Conservation (phyloP, 2,888 invertebrate species). For the Argyresthia albistria region DNA sequence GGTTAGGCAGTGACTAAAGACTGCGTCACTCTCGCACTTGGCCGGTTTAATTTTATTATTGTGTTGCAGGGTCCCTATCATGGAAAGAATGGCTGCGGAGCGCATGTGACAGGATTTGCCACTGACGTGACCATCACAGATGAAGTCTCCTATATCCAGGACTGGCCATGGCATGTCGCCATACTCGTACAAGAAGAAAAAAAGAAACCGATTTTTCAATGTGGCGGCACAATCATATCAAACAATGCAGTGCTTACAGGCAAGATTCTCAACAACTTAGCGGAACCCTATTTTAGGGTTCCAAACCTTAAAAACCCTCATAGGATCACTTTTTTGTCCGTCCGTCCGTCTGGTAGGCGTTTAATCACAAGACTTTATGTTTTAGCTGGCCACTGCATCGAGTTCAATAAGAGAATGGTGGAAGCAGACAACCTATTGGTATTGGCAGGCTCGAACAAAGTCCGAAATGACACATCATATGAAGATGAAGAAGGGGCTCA, state of each 20-base stretch:
- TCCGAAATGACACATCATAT: neutral
- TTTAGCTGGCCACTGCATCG: neutral
- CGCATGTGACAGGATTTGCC: slow-evolving; percentile 42
- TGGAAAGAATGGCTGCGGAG: slow-evolving; percentile 19
- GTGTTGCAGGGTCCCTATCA: too few species aligned
- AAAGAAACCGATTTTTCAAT: slow-evolving; percentile 29
- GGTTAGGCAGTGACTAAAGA: too few species aligned
- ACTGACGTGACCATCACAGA: slow-evolving; percentile 42
- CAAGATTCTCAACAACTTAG: slow-evolving; percentile 11
- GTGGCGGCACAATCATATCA: slow-evolving; percentile 55
- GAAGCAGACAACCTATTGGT: neutral
- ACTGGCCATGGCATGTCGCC: slow-evolving; percentile 65
- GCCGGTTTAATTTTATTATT: too few species aligned
- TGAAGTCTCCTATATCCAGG: slow-evolving; percentile 43
- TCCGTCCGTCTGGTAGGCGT: too few species aligned
- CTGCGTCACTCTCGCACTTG: too few species aligned
- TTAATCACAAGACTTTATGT: too few species aligned
- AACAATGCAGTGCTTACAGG: slow-evolving; percentile 55
- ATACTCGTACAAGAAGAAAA: slow-evolving; percentile 25
- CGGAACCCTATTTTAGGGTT: too few species aligned
- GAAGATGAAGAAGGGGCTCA: neutral
- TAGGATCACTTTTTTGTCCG: neutral
- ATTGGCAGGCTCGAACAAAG: neutral
- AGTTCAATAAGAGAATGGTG: neutral
- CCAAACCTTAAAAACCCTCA: neutral